These are phyloP conservation scores for Craseonycteris thonglongyai DNA, from an alignment of 2,113 vertebrate genomes.

Conservation along the genomic window DNA sequence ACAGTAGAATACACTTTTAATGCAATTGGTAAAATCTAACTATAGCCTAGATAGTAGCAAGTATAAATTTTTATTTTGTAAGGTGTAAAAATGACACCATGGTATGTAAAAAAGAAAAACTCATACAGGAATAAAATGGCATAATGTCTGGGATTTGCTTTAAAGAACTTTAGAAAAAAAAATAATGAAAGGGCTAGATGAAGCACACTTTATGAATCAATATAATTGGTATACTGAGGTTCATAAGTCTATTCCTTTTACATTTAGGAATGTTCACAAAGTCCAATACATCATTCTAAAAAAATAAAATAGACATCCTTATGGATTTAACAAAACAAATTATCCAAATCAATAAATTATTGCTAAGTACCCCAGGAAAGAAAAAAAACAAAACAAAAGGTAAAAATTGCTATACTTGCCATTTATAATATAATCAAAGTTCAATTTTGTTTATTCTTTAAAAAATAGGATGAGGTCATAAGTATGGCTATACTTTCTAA, in stretches of 20 bases:
- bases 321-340: slow-evolving; percentile 6
- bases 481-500: not conserved
- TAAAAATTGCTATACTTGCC: not conserved
- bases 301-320: not conserved
- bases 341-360: not conserved
- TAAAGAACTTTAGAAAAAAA: not conserved
- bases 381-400: not conserved
- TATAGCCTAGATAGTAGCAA: not conserved
- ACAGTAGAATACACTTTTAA: not conserved
- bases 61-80: not conserved
- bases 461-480: not conserved
- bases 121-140: not conserved
- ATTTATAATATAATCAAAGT: slow-evolving; percentile 13
- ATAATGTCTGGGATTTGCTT: not conserved
- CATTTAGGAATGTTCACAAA: slow-evolving; percentile 3
- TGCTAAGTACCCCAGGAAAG: not conserved
- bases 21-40: not conserved
- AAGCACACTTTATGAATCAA: not conserved
- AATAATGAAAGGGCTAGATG: not conserved
- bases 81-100: not conserved
- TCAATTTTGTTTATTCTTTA: slow-evolving; percentile 11
- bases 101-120: not conserved
- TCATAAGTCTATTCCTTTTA: not conserved
- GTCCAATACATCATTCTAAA: not conserved
- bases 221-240: not conserved